A percentile compares a stretch with the other conserved stretches of the same genome.
phyloP scores from a whole-genome alignment of 2,888 invertebrate genomes.

The Hyposoter dolosus region DNA sequence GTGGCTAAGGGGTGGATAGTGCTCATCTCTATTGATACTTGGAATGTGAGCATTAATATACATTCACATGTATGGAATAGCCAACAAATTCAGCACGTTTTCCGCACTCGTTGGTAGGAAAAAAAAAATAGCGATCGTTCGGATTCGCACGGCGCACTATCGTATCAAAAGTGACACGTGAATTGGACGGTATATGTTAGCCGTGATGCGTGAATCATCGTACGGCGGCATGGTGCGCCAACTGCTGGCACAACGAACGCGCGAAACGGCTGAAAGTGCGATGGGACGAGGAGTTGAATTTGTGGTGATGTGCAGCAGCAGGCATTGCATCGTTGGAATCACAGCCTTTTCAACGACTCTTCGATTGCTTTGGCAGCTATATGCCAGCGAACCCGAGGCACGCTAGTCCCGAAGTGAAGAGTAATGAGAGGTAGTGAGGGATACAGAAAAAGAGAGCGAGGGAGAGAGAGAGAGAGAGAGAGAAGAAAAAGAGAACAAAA shows the following conservation, averaged over 20 bases:
- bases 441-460: constrained; percentile 7
- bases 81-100: constrained; percentile 53
- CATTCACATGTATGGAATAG: constrained; percentile 1
- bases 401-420: constrained; percentile 50
- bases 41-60: constrained; percentile 24
- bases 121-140: constrained; percentile 38
- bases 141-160: constrained; percentile 32
- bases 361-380: constrained; percentile 62
- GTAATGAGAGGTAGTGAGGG: constrained; percentile 6
- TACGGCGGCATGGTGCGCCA: constrained; percentile 59
- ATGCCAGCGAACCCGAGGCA: constrained; percentile 21
- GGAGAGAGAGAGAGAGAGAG: neutral
- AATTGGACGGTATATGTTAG: constrained; percentile 65
- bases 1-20: neutral
- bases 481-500: neutral
- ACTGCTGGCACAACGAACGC: constrained; percentile 55
- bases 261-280: constrained; percentile 5
- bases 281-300: constrained; percentile 25
- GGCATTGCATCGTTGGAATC: constrained; percentile 58
- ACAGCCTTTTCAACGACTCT: constrained; percentile 67
- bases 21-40: constrained; percentile 37
- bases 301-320: constrained; percentile 41
- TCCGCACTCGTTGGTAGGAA: constrained; percentile 30
- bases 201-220: constrained; percentile 68
- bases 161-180: constrained; percentile 66